Percentiles rank a stretch among this genome's conserved stretches.
These are phyloP conservation scores for Temnothorax longispinosus DNA, from an alignment of 1,140 invertebrate species.

Conservation along the genomic window DNA sequence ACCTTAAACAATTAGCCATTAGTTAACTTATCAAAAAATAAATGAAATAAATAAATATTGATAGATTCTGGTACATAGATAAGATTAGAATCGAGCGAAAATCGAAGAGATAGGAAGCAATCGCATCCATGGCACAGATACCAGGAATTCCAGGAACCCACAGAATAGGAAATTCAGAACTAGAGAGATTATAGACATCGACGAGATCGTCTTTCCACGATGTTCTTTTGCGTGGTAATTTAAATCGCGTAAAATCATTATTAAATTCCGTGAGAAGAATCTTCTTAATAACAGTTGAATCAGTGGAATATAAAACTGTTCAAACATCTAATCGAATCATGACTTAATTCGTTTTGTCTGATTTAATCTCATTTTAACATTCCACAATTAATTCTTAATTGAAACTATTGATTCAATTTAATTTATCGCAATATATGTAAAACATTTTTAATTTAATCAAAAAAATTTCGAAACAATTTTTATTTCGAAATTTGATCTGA, in stretches of 20 bases:
- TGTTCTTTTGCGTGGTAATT: constrained; percentile 50
- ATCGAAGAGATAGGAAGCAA: not conserved
- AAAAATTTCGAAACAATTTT: not conserved
- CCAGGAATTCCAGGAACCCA: constrained; percentile 39
- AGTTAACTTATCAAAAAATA: constrained; percentile 17
- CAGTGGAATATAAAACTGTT: not conserved
- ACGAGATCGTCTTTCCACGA: constrained; percentile 42
- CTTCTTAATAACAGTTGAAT: constrained; percentile 10
- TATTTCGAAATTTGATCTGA: not conserved
- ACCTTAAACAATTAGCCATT: not conserved
- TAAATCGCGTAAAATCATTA: constrained; percentile 58
- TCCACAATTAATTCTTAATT: not conserved
- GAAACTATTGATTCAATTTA: not conserved
- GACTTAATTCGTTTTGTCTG: not conserved
- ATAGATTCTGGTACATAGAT: not conserved
- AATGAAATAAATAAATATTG: not conserved
- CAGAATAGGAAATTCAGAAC: constrained; percentile 31
- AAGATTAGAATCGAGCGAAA: not conserved
- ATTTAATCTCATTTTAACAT: constrained; percentile 7
- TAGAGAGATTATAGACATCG: constrained; percentile 31
- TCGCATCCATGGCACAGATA: constrained; percentile 34
- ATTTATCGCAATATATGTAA: not conserved
- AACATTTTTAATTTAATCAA: constrained; percentile 5
- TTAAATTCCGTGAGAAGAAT: constrained; percentile 60
- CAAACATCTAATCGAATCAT: constrained; percentile 4